phyloP scores from a whole-genome alignment of 2,797 vertebrate species.

The Pipistrellus pipistrellus region DNA sequence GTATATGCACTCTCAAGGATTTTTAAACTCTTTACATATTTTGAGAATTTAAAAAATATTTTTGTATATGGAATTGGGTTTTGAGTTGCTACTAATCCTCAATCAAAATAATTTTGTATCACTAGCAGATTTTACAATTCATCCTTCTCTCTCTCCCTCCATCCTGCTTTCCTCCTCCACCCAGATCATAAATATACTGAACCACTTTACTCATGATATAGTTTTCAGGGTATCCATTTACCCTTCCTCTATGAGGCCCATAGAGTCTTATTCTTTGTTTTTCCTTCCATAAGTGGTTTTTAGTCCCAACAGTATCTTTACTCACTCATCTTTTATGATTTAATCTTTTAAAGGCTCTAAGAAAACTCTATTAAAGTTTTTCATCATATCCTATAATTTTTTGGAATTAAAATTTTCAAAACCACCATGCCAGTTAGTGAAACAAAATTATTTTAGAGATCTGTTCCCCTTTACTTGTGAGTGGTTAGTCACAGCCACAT shows the following conservation, averaged over 20 bases:
- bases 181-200: conserved; percentile 57
- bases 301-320: conserved; percentile 78
- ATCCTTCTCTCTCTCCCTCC: not conserved
- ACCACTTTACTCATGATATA: conserved; percentile 21
- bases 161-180: too few relatives aligned
- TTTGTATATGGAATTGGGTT: conserved; percentile 1
- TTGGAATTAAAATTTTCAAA: conserved; percentile 65
- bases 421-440: conserved; percentile 21
- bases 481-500: not conserved
- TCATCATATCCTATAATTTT: conserved; percentile 25
- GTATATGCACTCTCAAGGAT: not conserved
- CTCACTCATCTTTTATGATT: conserved; percentile 65
- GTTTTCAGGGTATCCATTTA: conserved; percentile 61
- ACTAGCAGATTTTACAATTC: not conserved
- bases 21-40: not conserved
- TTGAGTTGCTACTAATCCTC: not conserved
- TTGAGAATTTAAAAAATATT: conserved; percentile 28
- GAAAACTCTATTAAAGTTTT: conserved; percentile 75
- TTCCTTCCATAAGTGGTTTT: conserved; percentile 71
- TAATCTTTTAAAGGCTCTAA: conserved; percentile 74
- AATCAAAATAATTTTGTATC: not conserved
- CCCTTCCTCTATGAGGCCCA: conserved; percentile 15
- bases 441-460: conserved; percentile 17
- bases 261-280: conserved; percentile 72
- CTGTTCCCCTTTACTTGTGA: not conserved